Evolutionary conservation across 2,113 vertebrate genomes (phyloP), one percentile per base, ranked within the genome.

Genomic region (Circaetus cinerascens): DNA sequence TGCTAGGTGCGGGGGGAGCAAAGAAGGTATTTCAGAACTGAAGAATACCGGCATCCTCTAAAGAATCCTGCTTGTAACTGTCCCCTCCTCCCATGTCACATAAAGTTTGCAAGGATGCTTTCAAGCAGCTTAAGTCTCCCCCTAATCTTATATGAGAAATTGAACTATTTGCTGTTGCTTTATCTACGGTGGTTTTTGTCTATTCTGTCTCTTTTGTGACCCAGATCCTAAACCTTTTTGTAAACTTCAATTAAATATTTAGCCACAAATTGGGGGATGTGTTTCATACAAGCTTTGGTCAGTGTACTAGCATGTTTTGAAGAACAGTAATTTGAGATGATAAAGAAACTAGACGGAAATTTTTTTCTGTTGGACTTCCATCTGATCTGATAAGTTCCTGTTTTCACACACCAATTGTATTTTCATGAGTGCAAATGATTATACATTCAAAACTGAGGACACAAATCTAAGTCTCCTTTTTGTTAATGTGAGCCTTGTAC

Each of bases 101-200:
- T 48, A 38, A 77, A 88, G 83, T 96, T 88, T 86, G 67, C 32
- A 69, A 74, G 72, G 41, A 38, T 53, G 50, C 25, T 67, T 86
- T 86, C 79, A 94, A 77, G 91, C 79, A 86, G 86, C 83, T 94
- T 88, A 94, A 69, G 18, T 79, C 50, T 95, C 21, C 50, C 89
- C 57, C 63, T 95, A 94, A 95, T 95, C 93, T 92, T 74, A 15
- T 43, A 86, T 62, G 59, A 77, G 75, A 91, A 96, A 88, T 92
- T 4, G 72, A 80, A 88, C 89, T 92, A 45, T 89, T 95, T 93
- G 56, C 69, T 75, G 48, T 64, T 87, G 50, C 82, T 75, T 71
- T 48, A 86, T 75, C 79, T 92, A 10, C 46, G 38, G 72, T 67
- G 86, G 30, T 76, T 95, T 95, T 75, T 77, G 41, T 90, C 92